Conservation (phyloP, 2,113 vertebrate species). For the Chitala chitala region DNA sequence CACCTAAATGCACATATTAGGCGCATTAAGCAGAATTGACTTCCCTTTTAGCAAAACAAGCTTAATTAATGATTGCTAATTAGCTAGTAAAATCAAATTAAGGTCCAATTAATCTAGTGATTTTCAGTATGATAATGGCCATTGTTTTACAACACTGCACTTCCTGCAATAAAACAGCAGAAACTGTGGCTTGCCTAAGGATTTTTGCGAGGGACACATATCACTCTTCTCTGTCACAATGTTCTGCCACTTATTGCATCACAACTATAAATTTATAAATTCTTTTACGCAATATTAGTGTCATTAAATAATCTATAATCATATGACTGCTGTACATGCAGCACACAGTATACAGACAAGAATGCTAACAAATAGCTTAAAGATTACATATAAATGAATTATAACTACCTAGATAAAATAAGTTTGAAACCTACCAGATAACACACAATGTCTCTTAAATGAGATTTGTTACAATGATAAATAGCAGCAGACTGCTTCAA, state of each 20-base stretch:
- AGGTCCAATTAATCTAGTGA: constrained; percentile 44
- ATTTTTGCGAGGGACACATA: neutral
- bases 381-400: no score
- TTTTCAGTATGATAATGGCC: constrained; percentile 44
- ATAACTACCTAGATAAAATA: no score
- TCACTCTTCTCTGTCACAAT: neutral
- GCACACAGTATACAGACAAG: neutral
- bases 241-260: neutral
- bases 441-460: no score
- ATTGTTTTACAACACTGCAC: neutral
- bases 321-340: neutral
- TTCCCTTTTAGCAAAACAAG: constrained; percentile 42
- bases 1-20: neutral
- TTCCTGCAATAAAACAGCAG: neutral
- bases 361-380: constrained; percentile 7
- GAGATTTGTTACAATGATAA: no score
- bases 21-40: constrained; percentile 28
- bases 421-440: no score
- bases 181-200: neutral
- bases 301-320: constrained; percentile 5
- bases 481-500: no score
- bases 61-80: constrained; percentile 42
- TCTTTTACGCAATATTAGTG: neutral
- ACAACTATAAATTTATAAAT: neutral
- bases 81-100: constrained; percentile 58